Base-by-base conservation (phyloP, 2,113 vertebrate species). In the Platichthys flesus region DNA sequence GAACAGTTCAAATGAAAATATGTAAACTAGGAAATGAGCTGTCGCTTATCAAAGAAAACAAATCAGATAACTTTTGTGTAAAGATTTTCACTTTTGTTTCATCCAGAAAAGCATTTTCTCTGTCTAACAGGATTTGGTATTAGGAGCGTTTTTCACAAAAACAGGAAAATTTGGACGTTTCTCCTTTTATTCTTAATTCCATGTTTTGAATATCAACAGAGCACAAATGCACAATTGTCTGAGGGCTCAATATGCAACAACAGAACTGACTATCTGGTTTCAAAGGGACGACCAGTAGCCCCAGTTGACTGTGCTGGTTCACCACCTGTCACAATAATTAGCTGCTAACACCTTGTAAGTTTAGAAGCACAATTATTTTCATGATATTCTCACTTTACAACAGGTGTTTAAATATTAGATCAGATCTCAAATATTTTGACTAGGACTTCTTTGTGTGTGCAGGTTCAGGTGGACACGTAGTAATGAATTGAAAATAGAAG, bases 181-280 rank as follows among this genome's bases (percentile, higher is more conserved):
- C 52, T 51, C 40, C 3, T 21, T 59, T 31, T 10, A 16, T 6
- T 75, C 58, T 35, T 28, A 37, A 40, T 64, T 21, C 24, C 23
- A 70, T 1, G 28, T 63, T 40, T 64, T 73, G 13, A 69, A 62
- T 28, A 37, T 49, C 60, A 67, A 49, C 23, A 0, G 5, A 59
- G 15, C 16, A 72, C 54, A 64, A 67, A 45, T 26, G 37, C 20
- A 3, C 40, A 16, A 37, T 47, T 65, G 54, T 76, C 21, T 5
- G 3, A 3, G 2, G n/a, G 15, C 6, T 68, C 61, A 47, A 2
- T 64, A 73, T 85, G 81, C 68, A 72, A 66, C 56, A 86, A 74
- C 31, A 31, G 31, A 31, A 6, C 31, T 0, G 1, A 31, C 31
- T 6, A 31, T 31, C 31, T 31, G 31, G 6, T 31, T 31, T 6